Evolutionary conservation across 2,888 invertebrate species (phyloP).

Genomic region (Microplitis manilae): DNA sequence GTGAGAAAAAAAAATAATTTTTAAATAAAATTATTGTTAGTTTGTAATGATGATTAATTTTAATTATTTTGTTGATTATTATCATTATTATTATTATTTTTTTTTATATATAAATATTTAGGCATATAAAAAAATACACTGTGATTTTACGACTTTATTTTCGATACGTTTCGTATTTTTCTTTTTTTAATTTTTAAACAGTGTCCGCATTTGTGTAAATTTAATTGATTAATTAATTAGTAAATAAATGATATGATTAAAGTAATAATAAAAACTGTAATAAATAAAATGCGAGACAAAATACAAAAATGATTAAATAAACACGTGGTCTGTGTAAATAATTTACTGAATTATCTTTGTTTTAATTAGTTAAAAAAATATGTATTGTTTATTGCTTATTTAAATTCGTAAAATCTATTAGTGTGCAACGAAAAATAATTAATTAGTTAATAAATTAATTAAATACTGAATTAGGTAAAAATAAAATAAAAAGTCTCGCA

Average conservation of each 20-base stretch:
- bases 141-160: constrained; percentile 17
- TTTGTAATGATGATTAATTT: neutral
- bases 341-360: neutral
- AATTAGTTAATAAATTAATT: neutral
- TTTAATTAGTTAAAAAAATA: neutral
- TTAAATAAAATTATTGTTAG: constrained; percentile 2
- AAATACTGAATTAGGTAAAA: neutral
- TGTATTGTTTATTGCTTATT: constrained; percentile 4
- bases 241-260: neutral
- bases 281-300: constrained; percentile 1
- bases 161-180: neutral
- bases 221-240: neutral
- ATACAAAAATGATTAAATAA: neutral
- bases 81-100: constrained; percentile 4
- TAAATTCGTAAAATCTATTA: constrained; percentile 14
- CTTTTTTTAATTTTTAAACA: neutral
- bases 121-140: constrained; percentile 4
- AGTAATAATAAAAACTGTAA: neutral
- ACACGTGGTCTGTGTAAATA: neutral
- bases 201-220: constrained; percentile 5
- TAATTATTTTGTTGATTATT: neutral
- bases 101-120: constrained; percentile 6
- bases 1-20: neutral
- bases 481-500: constrained; percentile 11
- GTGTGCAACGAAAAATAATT: constrained; percentile 12